These are phyloP conservation scores for Lathamus discolor DNA, from an alignment of 2,113 vertebrate species.

Conservation along the genomic window DNA sequence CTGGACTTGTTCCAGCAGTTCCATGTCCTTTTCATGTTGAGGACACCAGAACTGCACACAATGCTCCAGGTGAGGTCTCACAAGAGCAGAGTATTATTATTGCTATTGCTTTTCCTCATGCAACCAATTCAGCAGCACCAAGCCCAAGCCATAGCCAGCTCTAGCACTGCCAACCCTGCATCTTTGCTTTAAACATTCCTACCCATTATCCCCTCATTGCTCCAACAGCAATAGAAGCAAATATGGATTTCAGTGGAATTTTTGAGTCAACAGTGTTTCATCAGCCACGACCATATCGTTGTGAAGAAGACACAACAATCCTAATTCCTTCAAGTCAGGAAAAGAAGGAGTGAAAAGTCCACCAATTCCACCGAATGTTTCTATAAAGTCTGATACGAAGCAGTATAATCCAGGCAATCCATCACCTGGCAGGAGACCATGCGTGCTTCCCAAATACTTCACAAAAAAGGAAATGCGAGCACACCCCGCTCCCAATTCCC, in stretches of 20 bases:
- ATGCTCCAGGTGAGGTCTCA: no score
- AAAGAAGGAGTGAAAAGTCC: not conserved
- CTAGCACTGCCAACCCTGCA: not conserved
- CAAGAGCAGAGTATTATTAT: no score
- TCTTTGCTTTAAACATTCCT: not conserved
- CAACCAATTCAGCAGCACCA: not conserved
- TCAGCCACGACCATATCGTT: not conserved
- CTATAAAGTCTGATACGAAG: not conserved
- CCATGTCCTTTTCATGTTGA: no score
- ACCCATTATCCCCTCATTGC: not conserved
- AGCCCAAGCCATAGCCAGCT: not conserved
- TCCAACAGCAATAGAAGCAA: not conserved
- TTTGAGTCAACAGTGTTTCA: not conserved
- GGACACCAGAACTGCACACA: no score
- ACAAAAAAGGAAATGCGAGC: not conserved
- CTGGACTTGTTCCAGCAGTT: no score
- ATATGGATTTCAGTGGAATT: not conserved
- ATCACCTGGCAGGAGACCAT: not conserved
- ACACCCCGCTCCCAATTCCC: not conserved
- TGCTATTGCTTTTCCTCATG: not conserved
- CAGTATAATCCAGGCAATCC: not conserved
- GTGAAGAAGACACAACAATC: not conserved
- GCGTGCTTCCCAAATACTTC: not conserved
- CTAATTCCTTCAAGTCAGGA: not conserved
- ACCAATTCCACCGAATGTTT: not conserved